Evolutionary conservation across 2,888 invertebrate genomes (phyloP).

Genomic region (Drosophila neotestacea): DNA sequence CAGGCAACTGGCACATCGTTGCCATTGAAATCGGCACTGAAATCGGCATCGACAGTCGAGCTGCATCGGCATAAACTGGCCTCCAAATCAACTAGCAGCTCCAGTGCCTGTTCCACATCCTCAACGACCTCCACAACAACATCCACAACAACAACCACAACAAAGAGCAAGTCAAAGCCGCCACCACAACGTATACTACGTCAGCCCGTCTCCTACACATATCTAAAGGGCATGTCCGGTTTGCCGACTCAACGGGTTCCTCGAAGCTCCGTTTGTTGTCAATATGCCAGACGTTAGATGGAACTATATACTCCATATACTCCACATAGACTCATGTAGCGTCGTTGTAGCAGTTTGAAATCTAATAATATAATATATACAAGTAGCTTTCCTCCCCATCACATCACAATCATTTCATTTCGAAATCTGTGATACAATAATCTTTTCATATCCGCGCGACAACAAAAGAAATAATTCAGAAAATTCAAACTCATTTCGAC

Average conservation of each 20-base stretch:
- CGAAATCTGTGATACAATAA: conserved; percentile 74
- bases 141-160: conserved; percentile 19
- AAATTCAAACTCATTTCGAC: conserved; percentile 20
- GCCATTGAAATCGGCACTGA: conserved; percentile 79
- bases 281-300: conserved; percentile 82
- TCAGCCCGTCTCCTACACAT: conserved; percentile 92
- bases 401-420: conserved; percentile 59
- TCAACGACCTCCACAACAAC: conserved; percentile 28
- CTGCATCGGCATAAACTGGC: conserved; percentile 59
- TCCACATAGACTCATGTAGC: conserved; percentile 1
- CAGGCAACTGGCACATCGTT: conserved; percentile 39
- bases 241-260: conserved; percentile 93
- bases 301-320: not conserved
- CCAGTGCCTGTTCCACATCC: conserved; percentile 55
- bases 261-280: conserved; percentile 85
- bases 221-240: conserved; percentile 92
- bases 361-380: conserved; percentile 5
- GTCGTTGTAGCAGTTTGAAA: conserved; percentile 10
- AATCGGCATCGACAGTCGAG: conserved; percentile 76
- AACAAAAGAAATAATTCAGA: conserved; percentile 4
- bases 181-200: conserved; percentile 92
- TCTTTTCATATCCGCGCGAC: conserved; percentile 59
- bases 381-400: conserved; percentile 12
- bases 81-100: conserved; percentile 51
- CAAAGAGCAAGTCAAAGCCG: conserved; percentile 83